phyloP scores from a whole-genome alignment of 1,140 invertebrate genomes.

The Ganaspis sp. region DNA sequence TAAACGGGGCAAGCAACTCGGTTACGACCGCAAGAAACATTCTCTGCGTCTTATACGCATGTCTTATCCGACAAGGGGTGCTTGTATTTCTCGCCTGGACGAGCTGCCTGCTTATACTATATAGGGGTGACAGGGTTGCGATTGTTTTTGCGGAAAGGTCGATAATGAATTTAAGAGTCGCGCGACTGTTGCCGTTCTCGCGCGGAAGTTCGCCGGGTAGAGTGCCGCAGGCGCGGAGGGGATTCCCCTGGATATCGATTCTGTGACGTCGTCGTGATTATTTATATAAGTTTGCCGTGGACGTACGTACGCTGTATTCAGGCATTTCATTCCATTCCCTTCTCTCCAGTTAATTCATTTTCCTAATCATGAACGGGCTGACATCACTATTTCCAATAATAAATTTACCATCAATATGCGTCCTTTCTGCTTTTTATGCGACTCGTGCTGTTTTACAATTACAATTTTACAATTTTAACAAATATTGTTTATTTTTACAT shows the following conservation, averaged over 20 bases:
- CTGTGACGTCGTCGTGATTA: slow-evolving; percentile 34
- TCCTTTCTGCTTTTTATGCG: not conserved
- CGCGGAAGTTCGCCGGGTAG: slow-evolving; percentile 11
- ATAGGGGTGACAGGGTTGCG: not conserved
- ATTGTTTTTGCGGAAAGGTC: slow-evolving; percentile 20
- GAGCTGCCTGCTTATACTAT: not conserved
- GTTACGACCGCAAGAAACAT: not conserved
- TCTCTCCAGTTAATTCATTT: not conserved
- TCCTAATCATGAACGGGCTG: not conserved
- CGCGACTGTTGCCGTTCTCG: slow-evolving; percentile 39
- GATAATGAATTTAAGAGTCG: slow-evolving; percentile 37
- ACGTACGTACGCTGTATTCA: not conserved
- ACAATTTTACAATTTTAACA: too few relatives aligned
- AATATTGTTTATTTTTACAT: not conserved
- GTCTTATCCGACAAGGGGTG: not conserved
- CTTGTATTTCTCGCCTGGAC: not conserved
- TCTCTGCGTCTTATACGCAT: not conserved
- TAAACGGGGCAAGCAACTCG: slow-evolving; percentile 51
- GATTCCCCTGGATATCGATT: slow-evolving; percentile 52
- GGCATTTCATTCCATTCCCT: not conserved
- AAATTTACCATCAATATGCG: not conserved
- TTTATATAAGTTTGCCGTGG: slow-evolving; percentile 16
- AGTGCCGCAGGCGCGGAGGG: slow-evolving; percentile 17
- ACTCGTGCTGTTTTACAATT: not conserved
- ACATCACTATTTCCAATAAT: not conserved